Base-by-base conservation (phyloP, 2,113 vertebrate species). In the Bubalus kerabau region DNA sequence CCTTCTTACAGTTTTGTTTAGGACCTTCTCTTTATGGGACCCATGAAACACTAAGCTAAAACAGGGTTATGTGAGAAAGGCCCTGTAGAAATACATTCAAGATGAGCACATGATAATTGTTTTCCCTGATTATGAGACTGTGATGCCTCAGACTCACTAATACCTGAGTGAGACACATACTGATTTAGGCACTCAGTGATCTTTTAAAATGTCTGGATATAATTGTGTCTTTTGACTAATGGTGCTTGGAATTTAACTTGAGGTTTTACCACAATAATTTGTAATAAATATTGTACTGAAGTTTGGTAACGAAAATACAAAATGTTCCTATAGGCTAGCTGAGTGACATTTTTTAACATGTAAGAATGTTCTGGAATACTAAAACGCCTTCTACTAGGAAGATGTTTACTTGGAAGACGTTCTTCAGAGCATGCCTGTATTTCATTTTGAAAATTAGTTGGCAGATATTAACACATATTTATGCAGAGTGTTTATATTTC, bases 401-500 rank as follows among this genome's bases (percentile, higher is more conserved):
- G 7, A 43, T 50, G 54, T 62, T 93, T 52, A 48, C n/a, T 89
- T 76, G 43, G 17, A 92, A 88, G 30, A 96, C 82, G 54, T 81
- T 87, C 23, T 84, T 10, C 8, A 62, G 19, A 23, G 40, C 78
- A 62, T 62, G 10, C 46, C 46, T 88, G 17, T n/a, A 62, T 90
- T 88, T 91, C 19, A 74, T 56, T 91, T 83, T 91, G 16, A 94
- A 92, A 98, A 52, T 93, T 67, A 36, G 9, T 76, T 83, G 43
- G 24, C 6, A 74, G 54, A 6, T 16, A 74, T 89, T 89, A 74
- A 50, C 14, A 36, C 64, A 54, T 86, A 9, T 85, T 88, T 71
- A 83, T 88, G 24, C 24, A 40, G 7, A 46, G 6, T 86, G 48
- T 67, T 40, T 74, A 1, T 56, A 23, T 74, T 84, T 96, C 28